Percentiles rank a stretch among this genome's conserved stretches.
Conservation (phyloP, 2,888 invertebrate genomes). For the Nasonovia ribisnigri region DNA sequence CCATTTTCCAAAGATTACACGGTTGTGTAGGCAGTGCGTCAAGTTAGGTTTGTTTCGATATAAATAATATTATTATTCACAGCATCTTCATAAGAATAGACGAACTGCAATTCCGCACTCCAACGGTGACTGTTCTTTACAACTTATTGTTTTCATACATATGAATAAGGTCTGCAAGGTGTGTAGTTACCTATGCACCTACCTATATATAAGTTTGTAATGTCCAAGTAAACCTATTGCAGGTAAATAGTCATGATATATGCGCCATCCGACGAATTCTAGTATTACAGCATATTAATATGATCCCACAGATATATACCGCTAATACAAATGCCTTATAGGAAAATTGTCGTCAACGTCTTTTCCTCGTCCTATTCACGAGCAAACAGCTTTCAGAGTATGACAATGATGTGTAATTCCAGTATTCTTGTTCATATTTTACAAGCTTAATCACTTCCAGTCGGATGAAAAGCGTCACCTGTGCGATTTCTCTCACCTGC, state of each 20-base stretch:
- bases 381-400: neutral
- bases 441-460: no score
- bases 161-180: no score
- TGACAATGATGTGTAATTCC: no score
- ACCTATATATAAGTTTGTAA: neutral
- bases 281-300: neutral
- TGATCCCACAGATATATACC: no score
- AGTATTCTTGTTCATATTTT: no score
- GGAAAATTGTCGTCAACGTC: neutral
- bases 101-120: neutral
- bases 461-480: no score
- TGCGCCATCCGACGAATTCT: neutral
- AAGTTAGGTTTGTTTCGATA: neutral
- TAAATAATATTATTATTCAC: neutral
- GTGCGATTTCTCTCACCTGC: no score
- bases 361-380: neutral
- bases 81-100: neutral
- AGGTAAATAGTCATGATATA: neutral
- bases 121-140: neutral
- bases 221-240: neutral
- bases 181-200: neutral
- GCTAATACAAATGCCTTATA: neutral
- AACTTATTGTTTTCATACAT: no score
- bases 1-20: neutral
- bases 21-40: neutral